Evolutionary conservation across 2,113 vertebrate genomes (phyloP), one percentile per base, ranked within the genome.

Genomic region (Orycteropus afer): DNA sequence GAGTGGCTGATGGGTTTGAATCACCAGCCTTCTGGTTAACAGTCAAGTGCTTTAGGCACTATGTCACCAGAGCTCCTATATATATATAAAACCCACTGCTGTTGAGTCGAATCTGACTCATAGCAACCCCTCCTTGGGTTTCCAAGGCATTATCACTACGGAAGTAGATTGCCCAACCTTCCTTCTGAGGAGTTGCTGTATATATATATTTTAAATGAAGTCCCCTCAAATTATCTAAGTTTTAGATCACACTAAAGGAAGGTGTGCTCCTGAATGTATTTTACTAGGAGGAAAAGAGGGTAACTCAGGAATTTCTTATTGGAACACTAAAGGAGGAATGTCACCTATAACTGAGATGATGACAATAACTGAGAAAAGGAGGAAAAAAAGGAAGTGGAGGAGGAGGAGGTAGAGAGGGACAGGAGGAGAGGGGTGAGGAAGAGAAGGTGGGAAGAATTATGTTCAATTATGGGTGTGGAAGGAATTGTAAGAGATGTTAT

Each of bases 341-440:
- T 61, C 32, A 32, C 59, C 25, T 69, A 6, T 22, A 71, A 71
- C 51, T 71, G 45, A 71, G 20, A 59, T 51, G 3, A 71, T 40
- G 20, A 37, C 67, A 20, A 71, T 8, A 9, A 55, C 13, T 4
- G 71, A 93, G 55, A 51, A 20, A 2, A 40, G 42, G 11, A 76
- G 29, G 22, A 47, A 11, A 25, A 81, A 57, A 23, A 69, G 11
- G n/a, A 29, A 7, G 2, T 7, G 11, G 12, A 37, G 1, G 10
- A 37, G 1, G 2, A 8, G 2, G 3, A 27, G 11, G 5, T 5
- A 3, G 8, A 47, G 37, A 25, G 32, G 29, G 42, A 12, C 3
- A 73, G 6, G 32, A 37, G 6, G 2, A 20, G 11, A 14, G 29
- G 32, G 25, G 22, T 29, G 47, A 17, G 22, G 6, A 34, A 45